Percentiles rank a stretch among this genome's conserved stretches.
Conservation (phyloP, 2,113 vertebrate genomes). For the Morphnarchus princeps region DNA sequence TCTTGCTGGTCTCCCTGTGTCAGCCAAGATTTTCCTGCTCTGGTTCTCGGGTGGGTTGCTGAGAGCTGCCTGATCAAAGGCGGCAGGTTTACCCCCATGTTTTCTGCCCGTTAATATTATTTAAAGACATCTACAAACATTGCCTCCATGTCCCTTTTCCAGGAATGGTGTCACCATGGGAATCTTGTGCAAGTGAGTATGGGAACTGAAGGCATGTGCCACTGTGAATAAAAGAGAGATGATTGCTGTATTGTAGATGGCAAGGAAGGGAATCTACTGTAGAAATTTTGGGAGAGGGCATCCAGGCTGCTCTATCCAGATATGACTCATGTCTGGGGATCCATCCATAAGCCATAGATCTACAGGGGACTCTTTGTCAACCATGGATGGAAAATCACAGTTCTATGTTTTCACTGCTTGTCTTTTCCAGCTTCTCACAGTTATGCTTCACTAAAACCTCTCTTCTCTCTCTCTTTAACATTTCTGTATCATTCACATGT, state of each 20-base stretch:
- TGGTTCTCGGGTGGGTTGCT: background rate
- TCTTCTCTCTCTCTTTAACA: background rate
- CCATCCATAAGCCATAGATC: background rate
- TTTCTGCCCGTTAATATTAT: background rate
- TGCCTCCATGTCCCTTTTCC: background rate
- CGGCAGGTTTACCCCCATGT: background rate
- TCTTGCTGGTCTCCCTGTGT: background rate
- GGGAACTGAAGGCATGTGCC: background rate
- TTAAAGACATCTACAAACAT: background rate
- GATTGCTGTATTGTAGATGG: background rate
- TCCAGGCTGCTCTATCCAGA: background rate
- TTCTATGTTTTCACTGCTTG: background rate
- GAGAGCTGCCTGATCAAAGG: background rate
- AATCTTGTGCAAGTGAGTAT: background rate
- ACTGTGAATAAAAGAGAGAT: background rate
- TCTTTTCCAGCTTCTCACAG: background rate
- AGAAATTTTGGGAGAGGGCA: background rate
- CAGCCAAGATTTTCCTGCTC: background rate
- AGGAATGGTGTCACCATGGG: background rate
- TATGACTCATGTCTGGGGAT: background rate
- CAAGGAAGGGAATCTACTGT: background rate
- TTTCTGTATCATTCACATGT: background rate
- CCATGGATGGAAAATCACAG: background rate
- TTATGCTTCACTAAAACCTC: background rate
- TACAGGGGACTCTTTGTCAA: background rate